These are phyloP conservation scores for Meles meles DNA, from an alignment of 2,113 vertebrate genomes.

Conservation along the genomic window DNA sequence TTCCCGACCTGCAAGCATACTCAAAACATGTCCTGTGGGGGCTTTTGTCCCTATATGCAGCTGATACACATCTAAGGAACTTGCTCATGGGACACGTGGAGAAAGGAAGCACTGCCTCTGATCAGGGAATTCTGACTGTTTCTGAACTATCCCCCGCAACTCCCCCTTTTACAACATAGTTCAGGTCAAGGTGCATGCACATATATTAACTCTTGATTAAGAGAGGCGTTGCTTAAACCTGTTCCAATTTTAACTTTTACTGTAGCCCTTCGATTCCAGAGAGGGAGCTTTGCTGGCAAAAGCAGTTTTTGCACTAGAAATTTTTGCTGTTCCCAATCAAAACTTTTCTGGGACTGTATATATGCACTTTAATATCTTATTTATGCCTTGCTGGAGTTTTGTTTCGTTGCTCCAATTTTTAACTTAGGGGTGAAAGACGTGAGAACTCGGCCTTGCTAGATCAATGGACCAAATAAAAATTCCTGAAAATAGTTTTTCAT, in stretches of 20 bases:
- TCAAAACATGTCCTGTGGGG: background rate
- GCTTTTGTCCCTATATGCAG: background rate
- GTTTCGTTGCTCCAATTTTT: slow-evolving; percentile 74
- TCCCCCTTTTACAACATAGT: slow-evolving; percentile 63
- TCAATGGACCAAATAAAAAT: slow-evolving; percentile 80
- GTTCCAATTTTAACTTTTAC: slow-evolving; percentile 56
- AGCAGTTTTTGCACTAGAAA: slow-evolving; percentile 81
- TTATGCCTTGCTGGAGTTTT: slow-evolving; percentile 71
- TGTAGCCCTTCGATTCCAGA: slow-evolving; percentile 66
- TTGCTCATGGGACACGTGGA: slow-evolving; percentile 29
- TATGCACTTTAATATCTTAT: slow-evolving; percentile 84
- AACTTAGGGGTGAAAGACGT: slow-evolving; percentile 67
- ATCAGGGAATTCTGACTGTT: slow-evolving; percentile 27
- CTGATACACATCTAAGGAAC: slow-evolving; percentile 59
- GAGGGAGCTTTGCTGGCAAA: slow-evolving; percentile 69
- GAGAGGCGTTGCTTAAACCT: slow-evolving; percentile 60
- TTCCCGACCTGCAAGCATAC: background rate
- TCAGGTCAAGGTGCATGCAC: slow-evolving; percentile 72
- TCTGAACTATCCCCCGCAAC: slow-evolving; percentile 33
- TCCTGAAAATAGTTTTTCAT: slow-evolving; percentile 73
- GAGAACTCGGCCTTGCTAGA: slow-evolving; percentile 72
- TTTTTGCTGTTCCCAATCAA: slow-evolving; percentile 73
- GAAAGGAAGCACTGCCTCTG: slow-evolving; percentile 56
- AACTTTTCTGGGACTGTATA: slow-evolving; percentile 77
- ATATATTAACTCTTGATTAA: slow-evolving; percentile 53